Evolutionary conservation across 2,113 vertebrate genomes (phyloP).

Genomic region (Balaeniceps rex): DNA sequence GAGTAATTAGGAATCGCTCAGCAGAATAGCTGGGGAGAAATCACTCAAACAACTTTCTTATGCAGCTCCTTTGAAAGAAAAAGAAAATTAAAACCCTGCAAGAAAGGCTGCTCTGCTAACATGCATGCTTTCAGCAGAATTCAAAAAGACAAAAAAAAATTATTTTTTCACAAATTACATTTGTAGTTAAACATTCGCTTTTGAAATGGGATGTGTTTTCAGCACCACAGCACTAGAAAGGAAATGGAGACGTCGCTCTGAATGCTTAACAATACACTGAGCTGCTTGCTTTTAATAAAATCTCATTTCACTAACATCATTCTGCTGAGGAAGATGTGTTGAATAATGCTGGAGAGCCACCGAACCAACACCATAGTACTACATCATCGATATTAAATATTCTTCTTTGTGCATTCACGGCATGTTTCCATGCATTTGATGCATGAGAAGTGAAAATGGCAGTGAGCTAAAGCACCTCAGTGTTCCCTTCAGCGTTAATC

Average conservation of each 20-base stretch:
- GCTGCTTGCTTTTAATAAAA: constrained; percentile 51
- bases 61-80: neutral
- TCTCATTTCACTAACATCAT: constrained; percentile 43
- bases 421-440: neutral
- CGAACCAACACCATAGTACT: neutral
- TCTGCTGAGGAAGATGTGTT: constrained; percentile 40
- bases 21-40: constrained; percentile 5
- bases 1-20: constrained; percentile 24
- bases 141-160: neutral
- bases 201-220: constrained; percentile 23
- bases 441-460: neutral
- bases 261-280: neutral
- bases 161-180: constrained; percentile 19
- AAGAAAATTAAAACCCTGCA: neutral
- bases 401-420: neutral
- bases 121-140: neutral
- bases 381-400: neutral
- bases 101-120: constrained; percentile 1
- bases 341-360: neutral
- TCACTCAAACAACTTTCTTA: neutral
- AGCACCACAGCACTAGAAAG: neutral
- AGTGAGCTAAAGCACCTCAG: neutral
- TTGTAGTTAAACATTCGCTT: constrained; percentile 26
- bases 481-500: neutral
- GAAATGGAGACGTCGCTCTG: neutral